These are phyloP conservation scores for Tinea trinotella DNA, from an alignment of 2,888 invertebrate genomes.

Conservation along the genomic window DNA sequence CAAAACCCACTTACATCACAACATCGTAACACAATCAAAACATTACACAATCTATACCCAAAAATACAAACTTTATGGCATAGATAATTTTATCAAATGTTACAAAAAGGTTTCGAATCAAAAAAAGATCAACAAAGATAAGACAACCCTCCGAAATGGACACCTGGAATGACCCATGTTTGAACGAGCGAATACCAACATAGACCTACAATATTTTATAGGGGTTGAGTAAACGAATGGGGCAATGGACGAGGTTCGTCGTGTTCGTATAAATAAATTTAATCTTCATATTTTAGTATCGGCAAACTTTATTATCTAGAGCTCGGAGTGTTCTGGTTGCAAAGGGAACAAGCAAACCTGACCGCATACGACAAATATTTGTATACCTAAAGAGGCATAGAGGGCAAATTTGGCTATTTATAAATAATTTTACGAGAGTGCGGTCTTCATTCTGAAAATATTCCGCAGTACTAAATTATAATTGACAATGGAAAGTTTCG, in stretches of 20 bases:
- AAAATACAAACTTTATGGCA: too few relatives aligned
- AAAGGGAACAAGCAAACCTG: neutral
- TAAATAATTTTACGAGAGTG: conserved; percentile 5
- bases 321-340: neutral
- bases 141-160: conserved; percentile 20
- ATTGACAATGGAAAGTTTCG: neutral
- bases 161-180: conserved; percentile 21
- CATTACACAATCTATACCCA: neutral
- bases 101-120: neutral
- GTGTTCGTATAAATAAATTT: conserved; percentile 7
- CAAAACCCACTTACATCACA: conserved; percentile 13
- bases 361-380: neutral
- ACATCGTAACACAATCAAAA: neutral
- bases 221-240: neutral
- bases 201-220: neutral
- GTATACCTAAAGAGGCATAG: neutral
- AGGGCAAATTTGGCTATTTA: neutral
- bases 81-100: neutral
- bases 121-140: conserved; percentile 21
- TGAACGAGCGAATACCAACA: neutral
- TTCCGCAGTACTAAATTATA: neutral
- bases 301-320: conserved; percentile 14
- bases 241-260: neutral
- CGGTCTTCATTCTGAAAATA: neutral
- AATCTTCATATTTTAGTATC: conserved; percentile 13